Evolutionary conservation across 2,113 vertebrate genomes (phyloP).

Genomic region (Centropristis striata): DNA sequence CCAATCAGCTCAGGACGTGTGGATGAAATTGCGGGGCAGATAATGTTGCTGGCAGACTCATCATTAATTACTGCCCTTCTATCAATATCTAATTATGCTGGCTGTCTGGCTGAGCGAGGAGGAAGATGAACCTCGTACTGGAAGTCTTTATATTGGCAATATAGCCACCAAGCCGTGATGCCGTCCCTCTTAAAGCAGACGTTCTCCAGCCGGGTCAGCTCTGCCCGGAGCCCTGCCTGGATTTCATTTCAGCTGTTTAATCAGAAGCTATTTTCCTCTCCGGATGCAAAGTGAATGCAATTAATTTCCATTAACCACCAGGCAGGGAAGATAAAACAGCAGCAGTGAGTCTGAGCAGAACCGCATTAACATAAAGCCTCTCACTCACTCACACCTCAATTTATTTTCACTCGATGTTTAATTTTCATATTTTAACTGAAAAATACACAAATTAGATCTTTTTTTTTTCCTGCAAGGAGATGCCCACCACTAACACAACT

Average conservation of each 20-base stretch:
- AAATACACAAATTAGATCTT: not conserved
- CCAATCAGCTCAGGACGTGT: constrained; percentile 63
- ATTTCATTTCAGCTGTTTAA: constrained; percentile 70
- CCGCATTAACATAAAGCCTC: constrained; percentile 18
- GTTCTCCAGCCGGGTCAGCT: constrained; percentile 50
- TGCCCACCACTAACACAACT: not conserved
- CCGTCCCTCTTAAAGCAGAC: constrained; percentile 40
- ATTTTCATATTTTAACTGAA: not conserved
- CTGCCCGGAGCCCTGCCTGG: constrained; percentile 31
- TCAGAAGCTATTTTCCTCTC: constrained; percentile 64
- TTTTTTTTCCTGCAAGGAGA: not conserved
- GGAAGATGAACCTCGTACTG: constrained; percentile 72
- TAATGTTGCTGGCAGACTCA: constrained; percentile 73
- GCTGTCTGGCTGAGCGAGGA: constrained; percentile 72
- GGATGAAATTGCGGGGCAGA: constrained; percentile 68
- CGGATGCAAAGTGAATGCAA: constrained; percentile 59
- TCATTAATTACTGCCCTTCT: constrained; percentile 83
- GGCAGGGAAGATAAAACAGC: constrained; percentile 62
- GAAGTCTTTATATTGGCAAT: constrained; percentile 69
- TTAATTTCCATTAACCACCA: constrained; percentile 77
- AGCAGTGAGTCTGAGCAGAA: constrained; percentile 4
- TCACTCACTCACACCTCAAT: constrained; percentile 15
- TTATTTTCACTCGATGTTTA: not conserved
- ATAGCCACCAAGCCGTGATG: constrained; percentile 46
- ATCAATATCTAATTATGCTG: constrained; percentile 87